A percentile compares a stretch with the other conserved stretches of the same genome.
These are phyloP conservation scores for Drosophila lutescens DNA, from an alignment of 2,888 invertebrate genomes.

Conservation along the genomic window DNA sequence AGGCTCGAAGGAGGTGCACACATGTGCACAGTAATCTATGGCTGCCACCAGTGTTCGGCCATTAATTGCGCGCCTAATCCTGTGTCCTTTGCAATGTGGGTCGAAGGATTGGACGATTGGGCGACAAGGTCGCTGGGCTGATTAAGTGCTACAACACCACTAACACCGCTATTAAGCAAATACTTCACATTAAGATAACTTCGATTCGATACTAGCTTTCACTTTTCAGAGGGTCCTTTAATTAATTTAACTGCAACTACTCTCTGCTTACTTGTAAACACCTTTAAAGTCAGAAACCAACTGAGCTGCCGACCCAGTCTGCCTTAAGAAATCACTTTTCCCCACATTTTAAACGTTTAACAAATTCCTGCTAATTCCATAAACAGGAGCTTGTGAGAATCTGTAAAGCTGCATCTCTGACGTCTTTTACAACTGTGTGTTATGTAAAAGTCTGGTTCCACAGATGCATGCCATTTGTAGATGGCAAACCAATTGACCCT, in stretches of 20 bases:
- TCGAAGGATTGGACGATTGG: not conserved
- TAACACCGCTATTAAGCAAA: slow-evolving; percentile 48
- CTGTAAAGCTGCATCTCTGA: slow-evolving; percentile 1
- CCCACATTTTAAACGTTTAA: slow-evolving; percentile 3
- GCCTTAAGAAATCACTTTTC: slow-evolving; percentile 1
- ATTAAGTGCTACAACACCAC: slow-evolving; percentile 44
- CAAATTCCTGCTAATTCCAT: slow-evolving; percentile 52
- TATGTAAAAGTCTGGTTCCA: slow-evolving; percentile 1
- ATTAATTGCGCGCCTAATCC: slow-evolving; percentile 60
- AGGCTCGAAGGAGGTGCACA: slow-evolving; percentile 13
- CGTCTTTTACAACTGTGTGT: slow-evolving; percentile 35
- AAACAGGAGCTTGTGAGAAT: slow-evolving; percentile 34
- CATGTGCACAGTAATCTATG: slow-evolving; percentile 41
- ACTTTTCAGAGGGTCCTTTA: not conserved
- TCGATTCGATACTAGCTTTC: not conserved
- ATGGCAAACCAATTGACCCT: slow-evolving; percentile 26
- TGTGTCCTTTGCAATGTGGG: slow-evolving; percentile 38
- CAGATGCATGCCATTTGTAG: slow-evolving; percentile 1
- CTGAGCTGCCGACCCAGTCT: slow-evolving; percentile 5
- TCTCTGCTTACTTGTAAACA: slow-evolving; percentile 2
- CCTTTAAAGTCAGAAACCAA: slow-evolving; percentile 9
- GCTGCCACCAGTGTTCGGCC: slow-evolving; percentile 24
- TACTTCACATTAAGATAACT: slow-evolving; percentile 20
- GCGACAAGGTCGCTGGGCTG: slow-evolving; percentile 1
- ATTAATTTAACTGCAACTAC: too few relatives aligned